A percentile compares a stretch with the other conserved stretches of the same genome.
These are phyloP conservation scores for Arbacia lixula DNA, from an alignment of 53 echinoderm and acorn worm species.

Conservation along the genomic window DNA sequence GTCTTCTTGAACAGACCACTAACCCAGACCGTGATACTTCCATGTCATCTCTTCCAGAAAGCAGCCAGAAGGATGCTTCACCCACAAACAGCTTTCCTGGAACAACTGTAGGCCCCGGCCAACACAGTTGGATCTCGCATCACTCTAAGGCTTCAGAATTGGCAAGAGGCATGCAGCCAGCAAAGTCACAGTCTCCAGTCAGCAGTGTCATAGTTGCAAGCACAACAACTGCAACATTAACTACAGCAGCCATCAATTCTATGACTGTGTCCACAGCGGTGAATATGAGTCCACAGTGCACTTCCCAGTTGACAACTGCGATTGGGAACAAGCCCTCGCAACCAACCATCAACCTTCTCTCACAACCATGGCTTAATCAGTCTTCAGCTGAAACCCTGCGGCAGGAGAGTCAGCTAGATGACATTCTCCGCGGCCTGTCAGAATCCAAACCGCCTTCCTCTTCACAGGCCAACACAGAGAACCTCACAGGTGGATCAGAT, in stretches of 20 bases:
- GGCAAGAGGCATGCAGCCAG: conserved; percentile 71
- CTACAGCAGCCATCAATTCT: background rate
- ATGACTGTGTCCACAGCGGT: conserved; percentile 10
- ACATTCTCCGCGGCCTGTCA: conserved; percentile 25
- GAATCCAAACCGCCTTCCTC: conserved; percentile 7
- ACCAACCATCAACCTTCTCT: conserved; percentile 47
- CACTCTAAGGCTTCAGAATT: conserved; percentile 86
- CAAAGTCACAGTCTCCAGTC: conserved; percentile 63
- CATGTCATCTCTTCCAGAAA: conserved; percentile 62
- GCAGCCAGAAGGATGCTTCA: conserved; percentile 48
- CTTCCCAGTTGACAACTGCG: background rate
- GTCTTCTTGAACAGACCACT: conserved; percentile 24
- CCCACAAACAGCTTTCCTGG: conserved; percentile 21
- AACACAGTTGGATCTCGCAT: conserved; percentile 78
- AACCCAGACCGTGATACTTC: conserved; percentile 23
- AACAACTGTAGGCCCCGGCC: conserved; percentile 49
- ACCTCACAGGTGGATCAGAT: conserved; percentile 1
- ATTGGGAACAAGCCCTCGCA: conserved; percentile 14
- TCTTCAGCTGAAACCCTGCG: conserved; percentile 17
- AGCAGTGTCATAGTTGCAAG: conserved; percentile 1
- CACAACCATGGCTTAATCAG: conserved; percentile 67
- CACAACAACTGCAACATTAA: conserved; percentile 24
- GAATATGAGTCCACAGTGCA: background rate
- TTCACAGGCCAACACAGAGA: conserved; percentile 9
- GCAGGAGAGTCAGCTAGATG: conserved; percentile 36